Base-by-base conservation (phyloP, 2,888 invertebrate species). In the Drosophila parthenogenetica region DNA sequence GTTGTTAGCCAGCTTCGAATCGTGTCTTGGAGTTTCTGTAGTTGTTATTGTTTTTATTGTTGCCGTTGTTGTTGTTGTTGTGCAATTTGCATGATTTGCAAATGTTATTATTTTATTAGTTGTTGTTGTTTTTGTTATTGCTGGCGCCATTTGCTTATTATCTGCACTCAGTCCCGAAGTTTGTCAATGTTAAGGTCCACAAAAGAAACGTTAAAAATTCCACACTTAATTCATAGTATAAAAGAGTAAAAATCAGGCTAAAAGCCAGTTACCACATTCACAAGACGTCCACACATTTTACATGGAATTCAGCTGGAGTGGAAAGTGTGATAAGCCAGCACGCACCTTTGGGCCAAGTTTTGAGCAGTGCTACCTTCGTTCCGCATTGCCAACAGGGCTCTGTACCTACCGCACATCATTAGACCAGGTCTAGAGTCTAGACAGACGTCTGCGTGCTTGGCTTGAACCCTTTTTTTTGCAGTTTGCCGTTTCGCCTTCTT, bases 21-120 rank as follows among this genome's bases (percentile, higher is more conserved):
- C 62, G 75, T 66, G 82, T 81, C 79, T 81, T 63, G 51, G 45
- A 62, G 67, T 54, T 71, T 50, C 63, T 35, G 35, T 35, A 35
- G 35, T 35, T 35, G 35, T 35, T 35, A 35, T 35, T 35, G 13
- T 35, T 35, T 13, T 13, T 35, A 35, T 35, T 29, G 46, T 43
- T 51, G 48, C n/a, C n/a, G n/a, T 50, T 46, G 49, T 39, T 55
- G 54, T 51, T 66, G 49, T 75, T 72, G 60, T 70, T 69, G 62
- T 71, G 82, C 82, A 82, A 87, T 85, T 85, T 85, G 79, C 83
- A 86, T 88, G 83, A 88, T 83, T 88, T 83, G 74, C 81, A 69
- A 80, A 80, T 75, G 68, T 59, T 65, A 37, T 42, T 68, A 39
- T 64, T 63, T 46, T 62, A 58, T 51, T 16, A 57, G 55, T 19